Evolutionary conservation across 1,140 invertebrate species (phyloP).

Genomic region (Drosophila subpulchrella): DNA sequence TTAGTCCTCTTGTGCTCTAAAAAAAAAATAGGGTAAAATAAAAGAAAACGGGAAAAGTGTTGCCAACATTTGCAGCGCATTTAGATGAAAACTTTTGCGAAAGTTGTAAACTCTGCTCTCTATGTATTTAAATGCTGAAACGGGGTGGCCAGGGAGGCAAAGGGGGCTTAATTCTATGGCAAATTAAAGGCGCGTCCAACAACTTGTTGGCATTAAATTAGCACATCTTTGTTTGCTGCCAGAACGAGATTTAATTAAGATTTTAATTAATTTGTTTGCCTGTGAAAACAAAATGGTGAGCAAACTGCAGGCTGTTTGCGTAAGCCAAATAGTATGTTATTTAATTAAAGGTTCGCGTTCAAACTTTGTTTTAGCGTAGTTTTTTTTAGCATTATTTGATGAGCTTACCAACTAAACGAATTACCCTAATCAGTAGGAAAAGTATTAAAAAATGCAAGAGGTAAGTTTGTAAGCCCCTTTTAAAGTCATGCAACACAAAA

Average conservation of each 20-base stretch:
- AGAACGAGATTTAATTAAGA: slow-evolving; percentile 13
- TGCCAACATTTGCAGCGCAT: slow-evolving; percentile 47
- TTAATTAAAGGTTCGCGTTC: background rate
- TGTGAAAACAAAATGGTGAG: background rate
- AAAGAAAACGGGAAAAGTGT: slow-evolving; percentile 32
- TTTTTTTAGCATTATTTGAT: background rate
- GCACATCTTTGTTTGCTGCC: slow-evolving; percentile 5
- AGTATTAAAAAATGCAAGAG: background rate
- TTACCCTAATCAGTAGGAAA: background rate
- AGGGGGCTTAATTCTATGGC: background rate
- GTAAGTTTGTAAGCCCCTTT: background rate
- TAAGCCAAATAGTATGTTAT: background rate
- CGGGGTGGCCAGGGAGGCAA: background rate
- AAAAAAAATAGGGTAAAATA: slow-evolving; percentile 13
- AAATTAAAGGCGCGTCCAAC: slow-evolving; percentile 27
- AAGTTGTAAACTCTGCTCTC: slow-evolving; percentile 39
- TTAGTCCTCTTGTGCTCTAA: slow-evolving; percentile 11
- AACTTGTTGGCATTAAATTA: slow-evolving; percentile 22
- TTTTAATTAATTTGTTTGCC: slow-evolving; percentile 7
- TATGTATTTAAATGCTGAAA: slow-evolving; percentile 38
- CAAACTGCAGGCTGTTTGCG: background rate
- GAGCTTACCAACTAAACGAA: background rate
- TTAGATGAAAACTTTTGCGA: slow-evolving; percentile 45
- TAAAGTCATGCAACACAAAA: no score
- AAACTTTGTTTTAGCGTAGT: background rate